Evolutionary conservation across 2,797 vertebrate genomes (phyloP).

Genomic region (Synanceia verrucosa): DNA sequence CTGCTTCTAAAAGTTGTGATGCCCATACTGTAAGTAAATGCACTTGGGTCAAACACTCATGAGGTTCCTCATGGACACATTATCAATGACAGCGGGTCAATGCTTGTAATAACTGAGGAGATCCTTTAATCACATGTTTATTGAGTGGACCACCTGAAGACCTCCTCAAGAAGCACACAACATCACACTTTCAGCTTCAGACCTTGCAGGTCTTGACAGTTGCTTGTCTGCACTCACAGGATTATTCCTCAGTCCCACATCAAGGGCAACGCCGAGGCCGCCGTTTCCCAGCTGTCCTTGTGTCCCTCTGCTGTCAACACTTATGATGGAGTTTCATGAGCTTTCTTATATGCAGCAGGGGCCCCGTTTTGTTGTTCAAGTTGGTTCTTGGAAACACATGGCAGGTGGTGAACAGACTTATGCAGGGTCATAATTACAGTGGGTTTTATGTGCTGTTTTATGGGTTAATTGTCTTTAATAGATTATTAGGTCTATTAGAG

Average conservation of each 20-base stretch:
- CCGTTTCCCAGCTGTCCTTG: conserved; percentile 61
- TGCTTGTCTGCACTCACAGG: conserved; percentile 18
- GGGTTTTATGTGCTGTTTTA: not conserved
- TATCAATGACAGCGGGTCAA: not conserved
- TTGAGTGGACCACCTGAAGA: conserved; percentile 45
- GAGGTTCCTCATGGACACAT: not conserved
- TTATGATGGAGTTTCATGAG: not conserved
- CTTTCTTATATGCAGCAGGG: not conserved
- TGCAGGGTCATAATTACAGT: not conserved
- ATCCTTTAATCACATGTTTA: conserved; percentile 40
- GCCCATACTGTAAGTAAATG: conserved; percentile 18
- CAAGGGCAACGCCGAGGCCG: conserved; percentile 3
- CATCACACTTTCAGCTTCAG: conserved; percentile 37
- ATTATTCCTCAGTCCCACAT: conserved; percentile 31
- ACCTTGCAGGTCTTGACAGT: conserved; percentile 16
- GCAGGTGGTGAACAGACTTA: not conserved
- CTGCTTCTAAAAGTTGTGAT: conserved; percentile 17
- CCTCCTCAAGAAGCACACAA: conserved; percentile 38
- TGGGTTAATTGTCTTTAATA: not conserved
- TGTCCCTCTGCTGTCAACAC: conserved; percentile 42
- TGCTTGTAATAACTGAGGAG: conserved; percentile 7
- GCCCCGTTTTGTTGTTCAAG: not conserved
- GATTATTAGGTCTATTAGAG: no score
- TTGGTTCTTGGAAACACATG: not conserved
- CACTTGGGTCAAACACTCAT: conserved; percentile 18